These are phyloP conservation scores for Grapholita molesta DNA, from an alignment of 1,140 invertebrate species.

Conservation along the genomic window DNA sequence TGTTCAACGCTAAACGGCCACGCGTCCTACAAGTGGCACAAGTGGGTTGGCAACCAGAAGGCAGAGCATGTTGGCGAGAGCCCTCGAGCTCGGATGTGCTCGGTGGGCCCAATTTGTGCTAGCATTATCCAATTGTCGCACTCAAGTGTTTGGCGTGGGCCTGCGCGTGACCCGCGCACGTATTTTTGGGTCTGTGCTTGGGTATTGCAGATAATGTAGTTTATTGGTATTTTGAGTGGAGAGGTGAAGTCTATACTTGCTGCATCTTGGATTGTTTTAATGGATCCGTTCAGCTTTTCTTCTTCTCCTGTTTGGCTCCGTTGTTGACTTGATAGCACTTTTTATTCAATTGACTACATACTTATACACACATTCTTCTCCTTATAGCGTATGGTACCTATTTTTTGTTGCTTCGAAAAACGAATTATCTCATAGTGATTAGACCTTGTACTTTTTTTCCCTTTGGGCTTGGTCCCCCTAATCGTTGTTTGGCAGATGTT, in stretches of 20 bases:
- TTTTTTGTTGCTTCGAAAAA: no score
- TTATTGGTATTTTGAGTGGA: no score
- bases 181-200: conserved; percentile 41
- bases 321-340: no score
- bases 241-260: no score
- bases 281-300: no score
- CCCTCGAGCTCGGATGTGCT: conserved; percentile 54
- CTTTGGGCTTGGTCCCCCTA: neutral
- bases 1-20: neutral
- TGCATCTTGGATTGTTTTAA: no score
- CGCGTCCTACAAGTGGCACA: neutral
- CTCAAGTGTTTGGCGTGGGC: conserved; percentile 72
- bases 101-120: conserved; percentile 67
- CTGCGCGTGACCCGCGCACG: conserved; percentile 62
- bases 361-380: no score
- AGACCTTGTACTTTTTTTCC: neutral
- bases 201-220: neutral
- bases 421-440: no score
- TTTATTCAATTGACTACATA: no score
- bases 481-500: neutral
- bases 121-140: conserved; percentile 71
- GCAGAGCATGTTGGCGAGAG: conserved; percentile 51
- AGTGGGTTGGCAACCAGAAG: conserved; percentile 44
- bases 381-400: no score
- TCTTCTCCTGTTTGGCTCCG: no score